Conservation (phyloP, 2,888 invertebrate genomes). For the Heliconius charithonia region DNA sequence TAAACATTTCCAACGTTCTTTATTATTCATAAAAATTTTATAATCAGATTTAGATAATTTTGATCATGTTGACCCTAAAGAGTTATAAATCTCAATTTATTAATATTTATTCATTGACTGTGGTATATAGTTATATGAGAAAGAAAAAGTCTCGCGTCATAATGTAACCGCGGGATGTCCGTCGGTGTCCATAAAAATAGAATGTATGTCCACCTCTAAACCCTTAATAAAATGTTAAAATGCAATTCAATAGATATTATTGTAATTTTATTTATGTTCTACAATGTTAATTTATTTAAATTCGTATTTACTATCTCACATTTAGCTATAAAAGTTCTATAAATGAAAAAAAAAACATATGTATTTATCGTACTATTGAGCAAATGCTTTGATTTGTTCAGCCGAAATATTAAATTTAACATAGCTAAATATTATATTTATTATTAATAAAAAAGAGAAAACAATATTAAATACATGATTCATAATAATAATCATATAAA, state of each 20-base stretch:
- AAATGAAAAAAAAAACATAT: neutral
- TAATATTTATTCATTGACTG: constrained; percentile 49
- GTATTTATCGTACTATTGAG: neutral
- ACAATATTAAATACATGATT: neutral
- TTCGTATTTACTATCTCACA: neutral
- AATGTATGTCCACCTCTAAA: constrained; percentile 50
- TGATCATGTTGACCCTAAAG: constrained; percentile 42
- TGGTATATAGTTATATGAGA: constrained; percentile 33
- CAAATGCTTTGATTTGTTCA: neutral
- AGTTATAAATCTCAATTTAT: constrained; percentile 53
- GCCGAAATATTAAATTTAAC: neutral
- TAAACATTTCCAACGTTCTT: constrained; percentile 30
- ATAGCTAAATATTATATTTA: neutral
- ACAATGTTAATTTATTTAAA: constrained; percentile 30
- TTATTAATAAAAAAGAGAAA: neutral
- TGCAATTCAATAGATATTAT: constrained; percentile 55
- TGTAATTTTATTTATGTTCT: constrained; percentile 44
- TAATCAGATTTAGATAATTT: constrained; percentile 47
- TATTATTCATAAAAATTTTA: constrained; percentile 37
- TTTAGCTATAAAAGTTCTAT: neutral
- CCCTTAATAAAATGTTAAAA: constrained; percentile 53
- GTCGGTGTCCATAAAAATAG: constrained; percentile 52
- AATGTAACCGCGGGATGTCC: constrained; percentile 56
- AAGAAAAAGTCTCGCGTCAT: constrained; percentile 42
- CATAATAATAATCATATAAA: neutral